phyloP scores from a whole-genome alignment of 2,113 vertebrate species.

The Emydura subglobosa region DNA sequence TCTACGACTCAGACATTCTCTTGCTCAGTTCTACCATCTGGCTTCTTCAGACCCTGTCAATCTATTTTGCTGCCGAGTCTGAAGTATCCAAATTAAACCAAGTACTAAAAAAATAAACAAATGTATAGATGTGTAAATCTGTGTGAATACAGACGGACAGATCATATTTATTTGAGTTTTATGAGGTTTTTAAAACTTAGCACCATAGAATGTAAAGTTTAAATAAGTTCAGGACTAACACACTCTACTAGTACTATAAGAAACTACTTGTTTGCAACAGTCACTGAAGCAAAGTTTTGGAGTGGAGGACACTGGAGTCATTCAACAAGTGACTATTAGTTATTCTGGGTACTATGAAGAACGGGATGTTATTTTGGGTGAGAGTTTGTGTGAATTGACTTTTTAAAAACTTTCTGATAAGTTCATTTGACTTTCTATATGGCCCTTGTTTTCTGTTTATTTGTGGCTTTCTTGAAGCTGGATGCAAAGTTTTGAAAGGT shows the following conservation, averaged over 20 bases:
- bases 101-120: background rate
- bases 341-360: background rate
- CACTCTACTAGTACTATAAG: background rate
- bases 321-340: constrained; percentile 20
- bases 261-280: constrained; percentile 19
- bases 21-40: background rate
- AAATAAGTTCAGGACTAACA: background rate
- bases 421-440: background rate
- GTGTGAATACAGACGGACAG: background rate
- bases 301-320: background rate
- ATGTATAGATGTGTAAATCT: background rate
- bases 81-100: background rate
- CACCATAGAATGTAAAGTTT: background rate
- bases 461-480: background rate
- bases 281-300: background rate
- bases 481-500: background rate
- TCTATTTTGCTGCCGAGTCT: background rate
- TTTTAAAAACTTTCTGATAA: constrained; percentile 12
- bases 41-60: constrained; percentile 25
- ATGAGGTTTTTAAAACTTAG: background rate
- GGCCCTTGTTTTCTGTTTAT: background rate
- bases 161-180: background rate
- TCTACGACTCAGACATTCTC: background rate
- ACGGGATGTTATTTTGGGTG: background rate
- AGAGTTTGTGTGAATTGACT: background rate